Evolutionary conservation across 2,797 vertebrate genomes (phyloP).

Genomic region (Enteromius unitaeniatus): DNA sequence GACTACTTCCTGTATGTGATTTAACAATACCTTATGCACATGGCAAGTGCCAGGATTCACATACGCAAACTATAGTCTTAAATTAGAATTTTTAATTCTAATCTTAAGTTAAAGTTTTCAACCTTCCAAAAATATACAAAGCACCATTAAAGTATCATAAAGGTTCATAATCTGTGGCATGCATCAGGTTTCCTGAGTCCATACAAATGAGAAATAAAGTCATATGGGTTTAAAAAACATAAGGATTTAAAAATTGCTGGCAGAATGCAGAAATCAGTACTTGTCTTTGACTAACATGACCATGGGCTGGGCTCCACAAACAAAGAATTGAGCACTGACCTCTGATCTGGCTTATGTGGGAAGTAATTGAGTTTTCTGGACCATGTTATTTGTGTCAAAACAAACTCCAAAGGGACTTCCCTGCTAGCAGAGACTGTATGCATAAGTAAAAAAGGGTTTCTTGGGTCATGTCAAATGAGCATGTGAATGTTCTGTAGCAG

Average conservation of each 20-base stretch:
- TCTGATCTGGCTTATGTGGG: slow-evolving; percentile 28
- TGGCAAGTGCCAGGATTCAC: background rate
- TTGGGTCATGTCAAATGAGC: background rate
- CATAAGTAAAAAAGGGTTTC: background rate
- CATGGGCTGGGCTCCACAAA: slow-evolving; percentile 24
- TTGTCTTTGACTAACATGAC: slow-evolving; percentile 5
- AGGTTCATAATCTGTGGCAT: background rate
- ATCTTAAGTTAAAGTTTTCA: background rate
- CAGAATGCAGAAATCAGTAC: slow-evolving; percentile 23
- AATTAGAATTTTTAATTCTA: too few relatives aligned
- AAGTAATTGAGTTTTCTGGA: slow-evolving; percentile 45
- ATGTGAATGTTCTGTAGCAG: slow-evolving; percentile 7
- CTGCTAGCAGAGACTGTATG: slow-evolving; percentile 14
- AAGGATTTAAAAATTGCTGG: background rate
- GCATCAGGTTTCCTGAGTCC: background rate
- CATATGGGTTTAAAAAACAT: background rate
- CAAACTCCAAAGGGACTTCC: slow-evolving; percentile 39
- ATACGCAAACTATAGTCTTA: background rate
- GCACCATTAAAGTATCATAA: background rate
- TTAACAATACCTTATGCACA: background rate
- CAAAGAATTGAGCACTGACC: slow-evolving; percentile 19
- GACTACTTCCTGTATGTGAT: background rate
- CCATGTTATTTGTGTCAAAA: slow-evolving; percentile 30
- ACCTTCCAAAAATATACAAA: background rate
- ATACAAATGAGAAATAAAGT: slow-evolving; percentile 2